Base-by-base conservation (phyloP, 2,888 invertebrate genomes). In the Hyles lineata region DNA sequence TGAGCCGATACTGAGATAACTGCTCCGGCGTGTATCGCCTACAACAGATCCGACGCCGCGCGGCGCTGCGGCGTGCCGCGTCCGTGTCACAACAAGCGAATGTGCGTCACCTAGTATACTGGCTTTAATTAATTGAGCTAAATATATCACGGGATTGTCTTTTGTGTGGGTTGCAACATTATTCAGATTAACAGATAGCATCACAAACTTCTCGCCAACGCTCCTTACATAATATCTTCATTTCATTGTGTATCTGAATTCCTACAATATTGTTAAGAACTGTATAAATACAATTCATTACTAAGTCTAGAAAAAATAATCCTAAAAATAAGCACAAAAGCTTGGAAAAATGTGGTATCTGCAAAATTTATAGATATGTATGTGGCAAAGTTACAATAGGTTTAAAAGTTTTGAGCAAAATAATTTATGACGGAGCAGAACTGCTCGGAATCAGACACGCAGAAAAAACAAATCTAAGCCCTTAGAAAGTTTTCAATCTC, bases 1-100 rank as follows among this genome's bases (percentile, higher is more conserved):
- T 88, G 89, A 89, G 88, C 87, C 90, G 90, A 90, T 90, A 87
- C 88, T 85, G 87, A 89, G 92, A 92, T 92, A 91, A 91, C 89
- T 87, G 87, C 85, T 89, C 77, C 88, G 86, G 85, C 85, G 83
- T 87, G 85, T 84, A 86, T 83, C 85, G 86, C 80, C 81, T 80
- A 79, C 83, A 82, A 85, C 84, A 82, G 82, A 86, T 84, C 81
- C 85, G 84, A 83, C 85, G 80, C 74, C 72, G 71, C 73, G 71
- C 23, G 23, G 23, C 50, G 23, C 67, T 11, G 75, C 73, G 80
- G 85, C 86, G 35, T n/a, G 32, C 62, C 62, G n/a, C 83, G 85
- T 83, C 80, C 76, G 79, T 83, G 83, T 85, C 84, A 87, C 89
- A 85, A 88, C 87, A 89, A 82, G 83, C 80, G 86, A 87, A 86